Percentiles rank a stretch among this genome's conserved stretches.
These are phyloP conservation scores for Micrasema minimum DNA, from an alignment of 1,140 invertebrate species.

Conservation along the genomic window DNA sequence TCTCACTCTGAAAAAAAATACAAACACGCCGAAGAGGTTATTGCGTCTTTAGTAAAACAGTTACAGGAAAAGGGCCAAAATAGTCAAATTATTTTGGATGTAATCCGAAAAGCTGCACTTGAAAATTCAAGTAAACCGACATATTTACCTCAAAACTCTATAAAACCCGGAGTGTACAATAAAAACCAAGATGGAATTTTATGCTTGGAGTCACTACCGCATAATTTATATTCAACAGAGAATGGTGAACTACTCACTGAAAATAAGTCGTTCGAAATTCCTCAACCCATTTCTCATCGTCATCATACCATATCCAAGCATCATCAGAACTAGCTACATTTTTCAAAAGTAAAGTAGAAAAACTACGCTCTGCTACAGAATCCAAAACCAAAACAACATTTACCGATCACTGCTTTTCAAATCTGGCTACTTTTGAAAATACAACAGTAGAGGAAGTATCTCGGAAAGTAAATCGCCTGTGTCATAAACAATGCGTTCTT, in stretches of 20 bases:
- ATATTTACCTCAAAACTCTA: slow-evolving; percentile 1
- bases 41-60: background rate
- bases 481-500: too few relatives aligned
- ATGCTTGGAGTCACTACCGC: slow-evolving; percentile 9
- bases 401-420: too few relatives aligned
- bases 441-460: too few relatives aligned
- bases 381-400: too few relatives aligned
- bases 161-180: slow-evolving; percentile 2
- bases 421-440: too few relatives aligned
- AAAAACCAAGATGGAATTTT: slow-evolving; percentile 8
- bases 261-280: slow-evolving; percentile 7
- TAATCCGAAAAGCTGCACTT: slow-evolving; percentile 8
- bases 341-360: too few relatives aligned
- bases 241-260: slow-evolving; percentile 7
- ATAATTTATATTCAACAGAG: slow-evolving; percentile 11
- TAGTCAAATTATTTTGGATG: slow-evolving; percentile 3
- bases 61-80: slow-evolving; percentile 11
- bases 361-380: too few relatives aligned
- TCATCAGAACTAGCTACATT: too few relatives aligned
- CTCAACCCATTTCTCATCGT: background rate
- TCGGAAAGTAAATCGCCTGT: too few relatives aligned
- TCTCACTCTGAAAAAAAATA: slow-evolving; percentile 5
- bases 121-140: background rate
- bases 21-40: slow-evolving; percentile 2
- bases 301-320: background rate